These are phyloP conservation scores for Orius laevigatus DNA, from an alignment of 1,140 invertebrate species.

Conservation along the genomic window DNA sequence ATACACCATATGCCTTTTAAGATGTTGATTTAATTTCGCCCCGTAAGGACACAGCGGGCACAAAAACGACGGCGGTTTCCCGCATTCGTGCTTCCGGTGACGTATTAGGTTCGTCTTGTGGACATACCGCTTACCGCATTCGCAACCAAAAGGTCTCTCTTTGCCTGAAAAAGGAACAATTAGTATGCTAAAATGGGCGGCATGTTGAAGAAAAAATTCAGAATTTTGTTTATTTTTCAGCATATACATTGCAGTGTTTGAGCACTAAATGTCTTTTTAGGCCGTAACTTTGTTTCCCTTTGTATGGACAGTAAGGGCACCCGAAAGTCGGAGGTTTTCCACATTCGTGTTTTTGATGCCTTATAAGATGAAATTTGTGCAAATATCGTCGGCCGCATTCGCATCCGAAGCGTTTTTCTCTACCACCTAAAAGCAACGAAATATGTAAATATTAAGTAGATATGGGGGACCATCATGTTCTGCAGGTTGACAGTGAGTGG, in stretches of 20 bases:
- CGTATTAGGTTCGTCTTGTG: constrained; percentile 28
- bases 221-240: too few species aligned
- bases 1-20: constrained; percentile 35
- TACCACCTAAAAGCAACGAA: neutral
- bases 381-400: constrained; percentile 31
- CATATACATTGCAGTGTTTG: constrained; percentile 25
- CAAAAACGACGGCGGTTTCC: constrained; percentile 36
- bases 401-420: constrained; percentile 21
- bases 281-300: constrained; percentile 37
- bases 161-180: neutral
- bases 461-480: constrained; percentile 26
- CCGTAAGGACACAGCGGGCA: constrained; percentile 33
- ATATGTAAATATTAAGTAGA: constrained; percentile 12
- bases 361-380: constrained; percentile 27
- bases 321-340: constrained; percentile 39
- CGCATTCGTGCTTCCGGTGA: constrained; percentile 34
- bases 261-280: constrained; percentile 36
- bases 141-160: constrained; percentile 21
- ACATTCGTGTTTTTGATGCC: constrained; percentile 33
- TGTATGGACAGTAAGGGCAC: constrained; percentile 32
- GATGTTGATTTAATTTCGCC: constrained; percentile 38
- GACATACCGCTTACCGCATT: constrained; percentile 30
- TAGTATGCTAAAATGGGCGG: too few species aligned
- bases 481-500: constrained; percentile 34
- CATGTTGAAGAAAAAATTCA: too few species aligned